Base-by-base conservation (phyloP, 1,140 invertebrate species). In the Orius laevigatus region DNA sequence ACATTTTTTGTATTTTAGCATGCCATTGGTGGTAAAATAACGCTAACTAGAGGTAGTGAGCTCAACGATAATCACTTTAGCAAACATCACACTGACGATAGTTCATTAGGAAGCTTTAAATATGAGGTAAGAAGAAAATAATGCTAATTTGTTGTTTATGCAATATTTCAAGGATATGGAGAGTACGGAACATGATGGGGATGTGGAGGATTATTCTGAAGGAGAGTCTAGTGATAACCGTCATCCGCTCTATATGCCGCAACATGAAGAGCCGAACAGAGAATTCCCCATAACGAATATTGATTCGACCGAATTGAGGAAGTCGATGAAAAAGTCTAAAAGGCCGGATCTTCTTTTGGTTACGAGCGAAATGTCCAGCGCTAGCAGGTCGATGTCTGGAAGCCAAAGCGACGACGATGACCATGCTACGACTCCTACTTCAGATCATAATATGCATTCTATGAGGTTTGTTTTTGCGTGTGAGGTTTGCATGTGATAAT, bases 201-300 rank as follows among this genome's bases (percentile, higher is more conserved):
- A 90, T 58, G 73, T 88, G 1, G 85, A 89, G 59, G 82, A 85
- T 57, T 83, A 83, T 57, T 85, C 81, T 0, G 84, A 91, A 62
- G 82, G 81, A 0, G 81, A 85, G 35, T 52, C 50, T 5, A 46
- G 44, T 63, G 10, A 68, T 64, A 18, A 65, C 62, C 6, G 63
- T 63, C 66, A 67, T 18, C 58, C 25, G 45, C 48, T 50, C 16
- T 52, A 52, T 32, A 47, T 52, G 10, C 50, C 50, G 8, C 19
- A 25, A 3, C 44, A 48, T 18, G 50, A 52, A 9, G 55, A 56
- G 25, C 40, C 53, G 12, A 46, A 53, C 11, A 56, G 81, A 57
- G 81, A 86, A 57, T 89, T 83, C 58, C 84, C 81, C 49, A 81
- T 89, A 19, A 87, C 82, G 59, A 84, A 84, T 35, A 86, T 88